These are phyloP conservation scores for Heloderma charlesbogerti DNA, from an alignment of 2,113 vertebrate genomes.

Conservation along the genomic window DNA sequence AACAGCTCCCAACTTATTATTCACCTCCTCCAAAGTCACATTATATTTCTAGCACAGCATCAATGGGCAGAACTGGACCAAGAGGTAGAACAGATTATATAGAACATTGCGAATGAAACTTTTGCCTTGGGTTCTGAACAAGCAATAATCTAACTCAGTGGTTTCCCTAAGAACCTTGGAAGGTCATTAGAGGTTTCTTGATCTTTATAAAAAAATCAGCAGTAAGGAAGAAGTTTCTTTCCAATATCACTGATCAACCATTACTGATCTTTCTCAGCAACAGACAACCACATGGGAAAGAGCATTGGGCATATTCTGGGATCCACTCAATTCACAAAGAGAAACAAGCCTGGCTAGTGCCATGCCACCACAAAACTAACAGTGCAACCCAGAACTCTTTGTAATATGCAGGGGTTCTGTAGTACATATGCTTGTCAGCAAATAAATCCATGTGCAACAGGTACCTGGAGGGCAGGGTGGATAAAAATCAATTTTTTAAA, in stretches of 20 bases:
- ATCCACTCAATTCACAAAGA: background rate
- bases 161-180: background rate
- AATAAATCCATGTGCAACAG: background rate
- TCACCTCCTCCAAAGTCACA: background rate
- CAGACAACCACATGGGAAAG: background rate
- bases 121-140: background rate
- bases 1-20: background rate
- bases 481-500: too few relatives aligned
- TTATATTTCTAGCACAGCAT: background rate
- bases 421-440: background rate
- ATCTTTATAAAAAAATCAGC: background rate
- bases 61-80: background rate
- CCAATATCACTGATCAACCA: background rate
- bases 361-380: background rate
- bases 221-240: background rate
- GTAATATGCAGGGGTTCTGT: background rate
- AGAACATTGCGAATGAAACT: background rate
- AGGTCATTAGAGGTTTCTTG: background rate
- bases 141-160: background rate
- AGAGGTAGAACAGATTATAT: background rate
- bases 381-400: background rate
- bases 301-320: background rate
- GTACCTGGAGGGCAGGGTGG: background rate
- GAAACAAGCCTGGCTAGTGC: background rate
- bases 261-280: background rate